phyloP scores from a whole-genome alignment of 2,797 vertebrate species.

The Artibeus jamaicensis region DNA sequence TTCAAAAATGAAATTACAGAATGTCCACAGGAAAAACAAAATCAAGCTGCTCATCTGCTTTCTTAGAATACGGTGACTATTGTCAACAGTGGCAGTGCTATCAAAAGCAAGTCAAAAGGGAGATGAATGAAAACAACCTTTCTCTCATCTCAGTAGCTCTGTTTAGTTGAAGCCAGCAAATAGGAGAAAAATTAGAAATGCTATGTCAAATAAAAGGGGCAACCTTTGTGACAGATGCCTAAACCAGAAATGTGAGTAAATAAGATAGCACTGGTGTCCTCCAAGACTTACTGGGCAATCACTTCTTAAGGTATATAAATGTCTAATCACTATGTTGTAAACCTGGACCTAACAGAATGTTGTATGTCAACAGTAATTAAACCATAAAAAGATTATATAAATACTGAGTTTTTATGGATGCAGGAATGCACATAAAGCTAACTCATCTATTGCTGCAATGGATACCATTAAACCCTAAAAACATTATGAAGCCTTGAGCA shows the following conservation, averaged over 20 bases:
- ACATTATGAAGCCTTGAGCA: neutral
- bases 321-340: neutral
- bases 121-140: neutral
- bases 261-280: neutral
- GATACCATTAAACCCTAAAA: neutral
- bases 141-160: neutral
- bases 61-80: neutral
- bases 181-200: neutral
- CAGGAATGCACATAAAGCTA: neutral
- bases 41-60: neutral
- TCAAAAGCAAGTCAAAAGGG: neutral
- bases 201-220: neutral
- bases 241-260: neutral
- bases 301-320: neutral
- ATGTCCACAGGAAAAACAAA: neutral
- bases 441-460: neutral
- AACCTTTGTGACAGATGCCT: neutral
- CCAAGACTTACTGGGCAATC: neutral
- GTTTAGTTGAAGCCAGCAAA: neutral
- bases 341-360: neutral
- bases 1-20: neutral
- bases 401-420: neutral
- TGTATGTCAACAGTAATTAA: neutral
- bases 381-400: neutral
- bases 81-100: neutral